phyloP scores from a whole-genome alignment of 37 sponge, comb jelly and placozoan species.

The Theonella swinhoei region DNA sequence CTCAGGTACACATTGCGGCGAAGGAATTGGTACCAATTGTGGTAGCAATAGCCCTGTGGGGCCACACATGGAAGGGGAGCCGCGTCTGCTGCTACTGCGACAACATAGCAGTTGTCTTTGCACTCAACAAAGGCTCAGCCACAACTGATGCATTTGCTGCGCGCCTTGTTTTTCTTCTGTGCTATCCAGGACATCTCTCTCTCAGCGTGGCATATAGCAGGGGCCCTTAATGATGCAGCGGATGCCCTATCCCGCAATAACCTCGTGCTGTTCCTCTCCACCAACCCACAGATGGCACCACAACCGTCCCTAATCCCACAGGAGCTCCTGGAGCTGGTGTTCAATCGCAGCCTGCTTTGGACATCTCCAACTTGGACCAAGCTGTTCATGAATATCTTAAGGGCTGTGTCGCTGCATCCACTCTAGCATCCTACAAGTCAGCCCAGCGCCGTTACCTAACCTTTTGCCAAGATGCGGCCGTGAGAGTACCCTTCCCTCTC shows the following conservation, averaged over 20 bases:
- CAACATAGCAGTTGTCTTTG: background rate
- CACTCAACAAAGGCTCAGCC: background rate
- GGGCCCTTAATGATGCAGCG: no score
- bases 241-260: no score
- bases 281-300: no score
- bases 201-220: background rate
- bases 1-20: background rate
- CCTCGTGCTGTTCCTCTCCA: no score
- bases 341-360: background rate
- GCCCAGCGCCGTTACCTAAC: background rate
- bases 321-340: background rate
- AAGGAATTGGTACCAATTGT: background rate
- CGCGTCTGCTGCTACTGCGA: background rate
- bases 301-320: background rate
- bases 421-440: background rate
- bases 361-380: background rate
- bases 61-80: background rate
- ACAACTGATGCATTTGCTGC: background rate
- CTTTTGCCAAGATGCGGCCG: background rate
- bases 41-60: slow-evolving; percentile 1
- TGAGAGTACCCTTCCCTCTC: background rate
- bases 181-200: background rate
- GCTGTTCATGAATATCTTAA: background rate
- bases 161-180: background rate
- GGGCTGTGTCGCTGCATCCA: background rate